These are phyloP conservation scores for Mnemiopsis leidyi DNA, from an alignment of 37 sponge, comb jelly and placozoan species.

Conservation along the genomic window DNA sequence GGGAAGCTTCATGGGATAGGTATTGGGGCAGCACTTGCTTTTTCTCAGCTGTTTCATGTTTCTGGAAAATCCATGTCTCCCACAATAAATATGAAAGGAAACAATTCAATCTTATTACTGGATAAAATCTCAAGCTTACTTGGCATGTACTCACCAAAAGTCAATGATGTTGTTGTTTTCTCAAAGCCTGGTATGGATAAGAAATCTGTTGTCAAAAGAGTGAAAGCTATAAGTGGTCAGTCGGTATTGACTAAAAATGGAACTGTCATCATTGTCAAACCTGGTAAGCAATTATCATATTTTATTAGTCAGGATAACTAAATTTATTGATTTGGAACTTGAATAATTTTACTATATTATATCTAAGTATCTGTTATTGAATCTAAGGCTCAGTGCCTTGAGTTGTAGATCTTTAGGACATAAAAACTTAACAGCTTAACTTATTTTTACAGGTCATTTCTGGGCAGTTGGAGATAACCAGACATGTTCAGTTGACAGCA, in stretches of 20 bases:
- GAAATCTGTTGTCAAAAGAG: slow-evolving; percentile 7
- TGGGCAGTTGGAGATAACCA: slow-evolving; percentile 57
- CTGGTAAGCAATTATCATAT: background rate
- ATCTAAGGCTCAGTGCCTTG: too few relatives aligned
- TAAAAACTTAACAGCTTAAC: too few relatives aligned
- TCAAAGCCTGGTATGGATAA: background rate
- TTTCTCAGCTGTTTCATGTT: background rate
- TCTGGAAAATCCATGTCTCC: slow-evolving; percentile 40
- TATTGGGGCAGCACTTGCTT: background rate
- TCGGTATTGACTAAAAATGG: background rate
- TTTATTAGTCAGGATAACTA: too few relatives aligned
- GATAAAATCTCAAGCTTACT: background rate
- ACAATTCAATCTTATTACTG: background rate
- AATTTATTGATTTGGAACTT: too few relatives aligned
- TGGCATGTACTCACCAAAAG: background rate
- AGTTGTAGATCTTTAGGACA: too few relatives aligned
- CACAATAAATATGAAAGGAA: background rate
- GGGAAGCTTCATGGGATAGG: too few relatives aligned
- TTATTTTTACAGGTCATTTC: background rate
- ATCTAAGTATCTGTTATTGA: too few relatives aligned
- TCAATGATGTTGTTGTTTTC: slow-evolving; percentile 1
- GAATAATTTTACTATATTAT: too few relatives aligned
- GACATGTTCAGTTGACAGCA: slow-evolving; percentile 25
- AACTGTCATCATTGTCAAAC: background rate
- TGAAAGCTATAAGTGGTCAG: background rate